Evolutionary conservation across 2,888 invertebrate species (phyloP), one percentile per base, ranked within the genome.

Genomic region (Automeris io): DNA sequence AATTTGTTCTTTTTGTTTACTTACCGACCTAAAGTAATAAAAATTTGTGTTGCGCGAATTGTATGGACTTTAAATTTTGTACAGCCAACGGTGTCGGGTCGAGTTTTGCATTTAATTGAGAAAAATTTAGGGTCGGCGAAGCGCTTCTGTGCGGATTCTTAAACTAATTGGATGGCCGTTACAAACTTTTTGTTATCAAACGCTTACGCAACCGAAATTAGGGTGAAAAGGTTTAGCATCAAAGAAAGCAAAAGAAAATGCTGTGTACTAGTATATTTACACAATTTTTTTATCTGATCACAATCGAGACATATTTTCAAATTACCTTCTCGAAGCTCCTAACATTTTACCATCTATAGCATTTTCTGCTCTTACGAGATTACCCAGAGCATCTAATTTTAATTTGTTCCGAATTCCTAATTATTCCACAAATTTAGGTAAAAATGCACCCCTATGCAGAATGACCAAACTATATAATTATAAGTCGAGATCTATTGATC

Each of bases 41-140:
- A 85, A 85, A 83, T 81, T 85, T 82, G 85, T 83, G 85, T 83
- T 75, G 79, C 85, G 82, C 82, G 83, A 83, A 85, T 83, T 85
- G 81, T 82, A 77, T 78, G 78, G 80, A 83, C 81, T 81, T 80
- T 74, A 82, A 85, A 83, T 83, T 85, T 83, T 85, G 81, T 83
- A 83, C 78, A 77, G 74, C 76, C 76, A 66, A 64, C 70, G 69
- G 68, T 72, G 71, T 66, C 54, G 66, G 71, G 65, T 57, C 74
- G 70, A 80, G 77, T 79, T 85, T 85, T 80, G 80, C 81, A 82
- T 85, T 85, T 86, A 82, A 86, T 85, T 85, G 82, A 70, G 73
- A 81, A 85, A 83, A 82, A 80, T 79, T 78, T 79, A 77, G 81
- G 81, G 79, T 69, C 78, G 75, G 61, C 69, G 72, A 73, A 79